phyloP scores from a whole-genome alignment of 2,797 vertebrate genomes.

The Phrynocephalus guinanensis region DNA sequence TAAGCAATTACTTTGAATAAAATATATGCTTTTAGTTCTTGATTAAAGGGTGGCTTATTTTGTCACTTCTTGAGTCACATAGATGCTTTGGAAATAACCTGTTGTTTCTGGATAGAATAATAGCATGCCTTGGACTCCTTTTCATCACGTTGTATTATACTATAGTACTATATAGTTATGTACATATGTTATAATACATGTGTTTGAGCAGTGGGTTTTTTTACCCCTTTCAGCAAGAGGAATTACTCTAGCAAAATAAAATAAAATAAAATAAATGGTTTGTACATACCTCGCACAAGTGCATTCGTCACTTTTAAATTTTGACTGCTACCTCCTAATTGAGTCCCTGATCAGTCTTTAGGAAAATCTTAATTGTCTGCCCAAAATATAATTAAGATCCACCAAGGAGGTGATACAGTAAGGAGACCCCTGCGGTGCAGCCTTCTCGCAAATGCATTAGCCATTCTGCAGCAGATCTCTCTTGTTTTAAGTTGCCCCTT shows the following conservation, averaged over 20 bases:
- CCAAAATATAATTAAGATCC: slow-evolving; percentile 37
- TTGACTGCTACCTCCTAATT: not conserved
- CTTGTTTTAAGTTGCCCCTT: slow-evolving; percentile 44
- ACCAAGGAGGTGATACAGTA: slow-evolving; percentile 51
- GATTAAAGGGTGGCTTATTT: not conserved
- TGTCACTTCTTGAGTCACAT: not conserved
- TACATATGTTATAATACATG: not conserved
- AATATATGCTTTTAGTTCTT: not conserved
- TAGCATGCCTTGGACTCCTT: not conserved
- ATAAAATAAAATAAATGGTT: not conserved
- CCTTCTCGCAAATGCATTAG: slow-evolving; percentile 48
- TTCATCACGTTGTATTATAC: not conserved
- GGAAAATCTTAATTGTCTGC: slow-evolving; percentile 40
- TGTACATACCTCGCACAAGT: not conserved
- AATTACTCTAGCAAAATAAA: not conserved
- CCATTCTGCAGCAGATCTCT: slow-evolving; percentile 46
- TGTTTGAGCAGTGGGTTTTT: not conserved
- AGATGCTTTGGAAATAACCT: not conserved
- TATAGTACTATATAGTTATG: not conserved
- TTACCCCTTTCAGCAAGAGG: not conserved
- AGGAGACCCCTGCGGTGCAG: slow-evolving; percentile 54
- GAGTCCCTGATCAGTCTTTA: slow-evolving; percentile 22
- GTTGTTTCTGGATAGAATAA: slow-evolving; percentile 3
- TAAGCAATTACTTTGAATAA: not conserved
- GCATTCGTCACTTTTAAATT: not conserved